Evolutionary conservation across 2,113 vertebrate species (phyloP).

Genomic region (Macaca nemestrina): DNA sequence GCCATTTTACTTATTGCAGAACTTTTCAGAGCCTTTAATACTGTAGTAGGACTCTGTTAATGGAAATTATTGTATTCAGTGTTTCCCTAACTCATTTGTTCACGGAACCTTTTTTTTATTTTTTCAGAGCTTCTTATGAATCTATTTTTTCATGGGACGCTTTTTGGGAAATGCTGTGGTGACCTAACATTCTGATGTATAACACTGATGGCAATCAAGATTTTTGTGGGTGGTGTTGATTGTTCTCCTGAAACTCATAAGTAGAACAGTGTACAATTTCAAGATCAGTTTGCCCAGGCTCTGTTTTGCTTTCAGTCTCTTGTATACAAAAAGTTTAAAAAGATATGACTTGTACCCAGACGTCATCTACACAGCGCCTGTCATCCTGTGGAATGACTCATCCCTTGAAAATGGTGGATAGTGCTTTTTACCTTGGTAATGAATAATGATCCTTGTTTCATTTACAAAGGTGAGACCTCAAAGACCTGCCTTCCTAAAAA

Average conservation of each 20-base stretch:
- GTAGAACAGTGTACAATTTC: not conserved
- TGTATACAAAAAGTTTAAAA: not conserved
- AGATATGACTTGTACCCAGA: not conserved
- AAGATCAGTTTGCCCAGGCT: not conserved
- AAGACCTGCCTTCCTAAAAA: not conserved
- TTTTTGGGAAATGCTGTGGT: not conserved
- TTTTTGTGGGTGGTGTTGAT: not conserved
- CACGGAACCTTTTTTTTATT: not conserved
- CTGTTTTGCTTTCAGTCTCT: constrained; percentile 28
- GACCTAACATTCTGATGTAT: not conserved
- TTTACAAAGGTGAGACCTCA: not conserved
- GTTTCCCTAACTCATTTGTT: not conserved
- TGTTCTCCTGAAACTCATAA: not conserved
- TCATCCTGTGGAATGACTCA: constrained; percentile 33
- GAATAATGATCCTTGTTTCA: not conserved
- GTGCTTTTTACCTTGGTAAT: not conserved
- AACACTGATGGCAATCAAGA: not conserved
- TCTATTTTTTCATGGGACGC: not conserved
- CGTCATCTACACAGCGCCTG: constrained; percentile 21
- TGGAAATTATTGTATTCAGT: not conserved
- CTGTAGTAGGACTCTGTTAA: not conserved
- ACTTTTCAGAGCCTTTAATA: not conserved
- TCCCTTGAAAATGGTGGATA: not conserved
- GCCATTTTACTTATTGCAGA: not conserved
- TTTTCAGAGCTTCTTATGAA: not conserved